phyloP scores from a whole-genome alignment of 2,113 vertebrate species.

The Corvus cornix region DNA sequence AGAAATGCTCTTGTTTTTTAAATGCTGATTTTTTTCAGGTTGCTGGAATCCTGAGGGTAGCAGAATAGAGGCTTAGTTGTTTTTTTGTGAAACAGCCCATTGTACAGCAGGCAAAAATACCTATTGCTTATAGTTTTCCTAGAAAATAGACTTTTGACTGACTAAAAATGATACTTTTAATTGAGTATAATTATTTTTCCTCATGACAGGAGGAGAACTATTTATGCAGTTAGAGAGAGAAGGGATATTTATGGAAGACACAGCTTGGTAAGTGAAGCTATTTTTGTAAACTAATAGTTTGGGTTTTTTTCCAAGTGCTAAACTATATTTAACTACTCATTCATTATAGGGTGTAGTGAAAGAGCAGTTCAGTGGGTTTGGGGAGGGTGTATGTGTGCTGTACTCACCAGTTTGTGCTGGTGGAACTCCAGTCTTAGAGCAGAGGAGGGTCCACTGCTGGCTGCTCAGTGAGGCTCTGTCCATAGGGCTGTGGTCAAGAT shows the following conservation, averaged over 20 bases:
- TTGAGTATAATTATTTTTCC: slow-evolving; percentile 17
- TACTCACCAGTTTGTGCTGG: neutral
- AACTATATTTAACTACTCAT: neutral
- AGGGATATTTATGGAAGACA: slow-evolving; percentile 99
- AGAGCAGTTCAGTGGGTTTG: neutral
- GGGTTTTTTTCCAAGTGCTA: neutral
- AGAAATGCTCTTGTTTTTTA: neutral
- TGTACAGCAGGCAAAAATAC: neutral
- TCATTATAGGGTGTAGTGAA: neutral
- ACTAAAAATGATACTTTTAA: slow-evolving; percentile 15
- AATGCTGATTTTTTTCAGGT: neutral
- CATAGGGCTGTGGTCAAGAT: neutral
- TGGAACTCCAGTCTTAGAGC: neutral
- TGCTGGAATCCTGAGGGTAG: neutral
- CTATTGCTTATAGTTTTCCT: neutral
- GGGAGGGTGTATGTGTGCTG: neutral
- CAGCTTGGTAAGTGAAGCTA: slow-evolving; percentile 87
- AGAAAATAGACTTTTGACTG: neutral
- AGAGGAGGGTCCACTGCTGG: neutral
- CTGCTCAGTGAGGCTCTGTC: neutral
- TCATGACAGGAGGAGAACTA: slow-evolving; percentile 90
- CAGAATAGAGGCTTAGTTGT: neutral
- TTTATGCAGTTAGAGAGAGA: slow-evolving; percentile 99
- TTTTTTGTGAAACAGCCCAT: neutral
- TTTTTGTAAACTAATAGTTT: slow-evolving; percentile 31